Evolutionary conservation across 2,113 vertebrate genomes (phyloP), one percentile per base, ranked within the genome.

Genomic region (Mandrillus leucophaeus): DNA sequence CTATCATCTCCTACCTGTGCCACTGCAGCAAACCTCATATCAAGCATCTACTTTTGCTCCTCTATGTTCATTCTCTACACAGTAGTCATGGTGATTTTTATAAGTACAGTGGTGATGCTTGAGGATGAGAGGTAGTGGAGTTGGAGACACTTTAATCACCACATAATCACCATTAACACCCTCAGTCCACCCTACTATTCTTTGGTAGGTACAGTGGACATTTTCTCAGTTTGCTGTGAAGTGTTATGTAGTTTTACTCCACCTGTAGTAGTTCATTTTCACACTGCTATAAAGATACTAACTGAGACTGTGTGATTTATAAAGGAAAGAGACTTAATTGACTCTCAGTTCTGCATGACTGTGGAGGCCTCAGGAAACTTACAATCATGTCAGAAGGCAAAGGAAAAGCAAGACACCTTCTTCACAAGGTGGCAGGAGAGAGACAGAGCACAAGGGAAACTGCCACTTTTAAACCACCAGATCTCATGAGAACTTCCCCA

Each of bases 201-300:
- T 82, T 93, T 93, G 72, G 23, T 20, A 86, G 43, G 23, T 55
- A 76, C 35, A 61, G 30, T 92, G 43, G 13, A 55, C 13, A 64
- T 78, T 89, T 89, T 61, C 45, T 89, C 59, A 78, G 52, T 85
- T 95, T 92, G 30, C 61, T 57, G 78, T 90, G 48, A 20, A 83
- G 35, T 55, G 59, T 7, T 87, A 13, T 86, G 48, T 23, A 64
- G 22, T 30, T 84, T 92, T 64, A 52, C 0, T 17, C 22, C 12
- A 59, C 11, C 61, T 64, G 61, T 64, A 64, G 27, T 64, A 64
- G 61, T 64, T 64, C 12, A 5, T 64, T 64, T 64, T 64, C 61
- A 64, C 61, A 64, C 61, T 64, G 61, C 61, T 64, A 64, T 64
- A 30, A 64, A 32, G 27, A 64, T 64, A 64, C 61, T 30, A 64